phyloP scores from a whole-genome alignment of 2,113 vertebrate genomes.

The Pituophis catenifer region DNA sequence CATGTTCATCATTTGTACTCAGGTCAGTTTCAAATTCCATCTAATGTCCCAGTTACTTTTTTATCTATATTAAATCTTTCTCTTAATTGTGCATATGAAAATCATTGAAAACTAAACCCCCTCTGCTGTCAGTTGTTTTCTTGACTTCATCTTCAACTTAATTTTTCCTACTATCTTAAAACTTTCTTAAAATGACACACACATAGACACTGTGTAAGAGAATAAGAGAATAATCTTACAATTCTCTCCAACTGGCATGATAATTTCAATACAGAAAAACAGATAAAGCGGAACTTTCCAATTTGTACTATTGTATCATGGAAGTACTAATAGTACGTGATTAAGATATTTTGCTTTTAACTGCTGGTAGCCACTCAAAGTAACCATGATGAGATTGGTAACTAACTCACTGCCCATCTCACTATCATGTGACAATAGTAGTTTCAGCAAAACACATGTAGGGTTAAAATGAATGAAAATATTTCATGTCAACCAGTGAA shows the following conservation, averaged over 20 bases:
- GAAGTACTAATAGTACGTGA: neutral
- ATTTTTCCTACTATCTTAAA: neutral
- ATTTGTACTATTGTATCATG: neutral
- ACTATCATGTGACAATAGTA: constrained; percentile 6
- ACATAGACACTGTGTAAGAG: neutral
- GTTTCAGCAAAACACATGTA: constrained; percentile 56
- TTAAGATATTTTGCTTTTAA: neutral
- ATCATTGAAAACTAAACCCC: neutral
- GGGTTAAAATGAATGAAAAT: constrained; percentile 66
- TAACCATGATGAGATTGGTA: neutral
- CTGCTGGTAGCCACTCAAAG: neutral
- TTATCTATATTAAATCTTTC: neutral
- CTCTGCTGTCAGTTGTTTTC: neutral
- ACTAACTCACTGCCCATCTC: no score
- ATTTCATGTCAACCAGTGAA: constrained; percentile 62
- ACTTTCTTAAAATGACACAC: neutral
- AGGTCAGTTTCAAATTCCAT: neutral
- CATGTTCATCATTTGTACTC: neutral
- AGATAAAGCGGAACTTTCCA: neutral
- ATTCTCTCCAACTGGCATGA: neutral
- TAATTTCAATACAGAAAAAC: neutral
- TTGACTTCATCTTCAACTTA: neutral
- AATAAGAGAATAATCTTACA: neutral
- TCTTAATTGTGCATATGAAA: neutral
- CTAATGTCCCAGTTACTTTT: neutral